Conservation (phyloP, 2,888 invertebrate genomes). For the Chrysomela aeneicollis region DNA sequence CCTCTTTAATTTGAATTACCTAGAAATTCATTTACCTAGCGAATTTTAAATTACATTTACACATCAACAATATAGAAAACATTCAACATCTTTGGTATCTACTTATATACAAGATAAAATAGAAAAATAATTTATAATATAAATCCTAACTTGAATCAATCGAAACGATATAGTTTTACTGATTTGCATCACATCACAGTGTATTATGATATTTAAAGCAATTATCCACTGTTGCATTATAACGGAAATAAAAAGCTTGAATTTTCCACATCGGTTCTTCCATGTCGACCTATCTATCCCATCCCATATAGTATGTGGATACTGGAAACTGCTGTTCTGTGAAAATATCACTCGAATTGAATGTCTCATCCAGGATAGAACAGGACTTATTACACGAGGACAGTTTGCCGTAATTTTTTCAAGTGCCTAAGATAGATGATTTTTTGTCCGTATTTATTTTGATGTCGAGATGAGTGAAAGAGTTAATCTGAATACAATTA, state of each 20-base stretch:
- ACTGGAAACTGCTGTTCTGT: too few species aligned
- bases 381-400: too few species aligned
- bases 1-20: slow-evolving; percentile 26
- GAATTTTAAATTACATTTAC: slow-evolving; percentile 38
- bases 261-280: not conserved
- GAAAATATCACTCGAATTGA: too few species aligned
- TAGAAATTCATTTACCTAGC: slow-evolving; percentile 29
- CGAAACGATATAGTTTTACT: slow-evolving; percentile 28
- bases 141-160: slow-evolving; percentile 32
- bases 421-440: too few species aligned
- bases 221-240: slow-evolving; percentile 21
- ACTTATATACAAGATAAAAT: slow-evolving; percentile 34
- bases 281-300: too few species aligned
- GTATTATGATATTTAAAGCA: slow-evolving; percentile 27
- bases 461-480: too few species aligned
- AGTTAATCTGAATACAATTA: too few species aligned
- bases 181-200: slow-evolving; percentile 29
- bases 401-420: too few species aligned
- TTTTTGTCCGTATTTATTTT: too few species aligned
- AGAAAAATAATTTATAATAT: slow-evolving; percentile 34
- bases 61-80: slow-evolving; percentile 40
- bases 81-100: slow-evolving; percentile 36
- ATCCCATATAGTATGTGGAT: too few species aligned
- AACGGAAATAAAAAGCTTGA: not conserved
- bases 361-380: too few species aligned